Evolutionary conservation across 1,140 invertebrate species (phyloP).

Genomic region (Lasioglossum albipes): DNA sequence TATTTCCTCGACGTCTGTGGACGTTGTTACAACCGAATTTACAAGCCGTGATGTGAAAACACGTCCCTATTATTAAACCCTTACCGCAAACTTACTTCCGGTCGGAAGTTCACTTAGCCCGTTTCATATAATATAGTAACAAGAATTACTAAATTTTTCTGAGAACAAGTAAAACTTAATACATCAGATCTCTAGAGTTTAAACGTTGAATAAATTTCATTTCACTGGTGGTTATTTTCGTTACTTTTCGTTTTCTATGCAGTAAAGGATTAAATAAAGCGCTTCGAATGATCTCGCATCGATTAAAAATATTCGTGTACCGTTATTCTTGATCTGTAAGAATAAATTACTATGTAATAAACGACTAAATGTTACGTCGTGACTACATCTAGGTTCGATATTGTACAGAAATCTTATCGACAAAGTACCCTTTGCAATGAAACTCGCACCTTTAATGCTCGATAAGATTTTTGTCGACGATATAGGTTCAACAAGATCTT

Average conservation of each 20-base stretch:
- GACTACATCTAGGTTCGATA: slow-evolving; percentile 18
- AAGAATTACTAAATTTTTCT: neutral
- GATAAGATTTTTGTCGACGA: neutral
- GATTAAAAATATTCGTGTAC: slow-evolving; percentile 20
- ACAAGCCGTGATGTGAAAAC: neutral
- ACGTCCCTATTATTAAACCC: neutral
- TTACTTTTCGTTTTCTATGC: neutral
- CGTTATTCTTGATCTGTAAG: slow-evolving; percentile 17
- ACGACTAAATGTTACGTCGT: slow-evolving; percentile 34
- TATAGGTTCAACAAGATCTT: slow-evolving; percentile 20
- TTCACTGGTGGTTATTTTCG: neutral
- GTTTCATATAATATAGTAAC: neutral
- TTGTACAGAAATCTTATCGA: slow-evolving; percentile 22
- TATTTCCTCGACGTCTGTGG: neutral
- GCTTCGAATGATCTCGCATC: slow-evolving; percentile 13
- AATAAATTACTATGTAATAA: slow-evolving; percentile 42
- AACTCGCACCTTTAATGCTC: slow-evolving; percentile 5
- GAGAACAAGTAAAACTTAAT: slow-evolving; percentile 6
- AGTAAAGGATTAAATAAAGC: slow-evolving; percentile 9
- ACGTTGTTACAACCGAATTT: slow-evolving; percentile 6
- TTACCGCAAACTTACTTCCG: slow-evolving; percentile 5
- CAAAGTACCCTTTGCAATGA: slow-evolving; percentile 1
- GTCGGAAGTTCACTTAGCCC: neutral
- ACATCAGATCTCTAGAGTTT: neutral
- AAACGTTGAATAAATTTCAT: neutral